phyloP scores from a whole-genome alignment of 2,888 invertebrate genomes.

The Clanis bilineata region DNA sequence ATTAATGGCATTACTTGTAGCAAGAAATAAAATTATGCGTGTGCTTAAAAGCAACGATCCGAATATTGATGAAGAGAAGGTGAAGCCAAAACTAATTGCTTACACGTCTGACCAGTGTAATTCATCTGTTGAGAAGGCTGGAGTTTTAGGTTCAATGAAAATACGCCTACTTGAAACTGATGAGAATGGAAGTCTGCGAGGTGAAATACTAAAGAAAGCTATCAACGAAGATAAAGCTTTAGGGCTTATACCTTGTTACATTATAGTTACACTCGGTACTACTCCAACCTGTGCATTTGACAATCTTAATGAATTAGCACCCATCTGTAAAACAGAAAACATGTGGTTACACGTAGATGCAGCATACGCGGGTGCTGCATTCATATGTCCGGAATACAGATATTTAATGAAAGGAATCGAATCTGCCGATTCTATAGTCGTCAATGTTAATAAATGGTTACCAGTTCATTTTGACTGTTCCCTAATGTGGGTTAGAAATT shows the following conservation, averaged over 20 bases:
- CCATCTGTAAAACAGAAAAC: conserved; percentile 87
- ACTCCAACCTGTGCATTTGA: conserved; percentile 95
- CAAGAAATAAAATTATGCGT: conserved; percentile 86
- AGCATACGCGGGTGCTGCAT: conserved; percentile 96
- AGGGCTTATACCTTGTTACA: conserved; percentile 94
- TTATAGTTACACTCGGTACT: conserved; percentile 92
- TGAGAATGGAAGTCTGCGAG: conserved; percentile 85
- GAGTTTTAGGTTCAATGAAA: conserved; percentile 89
- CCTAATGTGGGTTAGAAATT: conserved; percentile 94
- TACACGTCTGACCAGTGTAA: conserved; percentile 95
- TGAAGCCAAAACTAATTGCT: conserved; percentile 88
- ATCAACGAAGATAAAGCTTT: conserved; percentile 88
- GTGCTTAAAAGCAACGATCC: conserved; percentile 80
- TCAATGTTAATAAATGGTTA: conserved; percentile 98
- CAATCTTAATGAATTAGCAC: conserved; percentile 91
- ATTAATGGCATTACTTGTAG: conserved; percentile 89
- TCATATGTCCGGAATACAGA: conserved; percentile 95
- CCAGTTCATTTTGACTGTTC: conserved; percentile 98
- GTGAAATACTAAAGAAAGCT: conserved; percentile 85
- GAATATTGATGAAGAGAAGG: conserved; percentile 82
- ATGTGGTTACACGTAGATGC: conserved; percentile 98
- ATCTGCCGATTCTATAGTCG: conserved; percentile 93
- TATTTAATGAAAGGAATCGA: conserved; percentile 89
- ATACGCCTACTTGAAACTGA: conserved; percentile 88
- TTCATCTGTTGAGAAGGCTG: conserved; percentile 94